phyloP scores from a whole-genome alignment of 2,113 vertebrate genomes.

The Talpa occidentalis region DNA sequence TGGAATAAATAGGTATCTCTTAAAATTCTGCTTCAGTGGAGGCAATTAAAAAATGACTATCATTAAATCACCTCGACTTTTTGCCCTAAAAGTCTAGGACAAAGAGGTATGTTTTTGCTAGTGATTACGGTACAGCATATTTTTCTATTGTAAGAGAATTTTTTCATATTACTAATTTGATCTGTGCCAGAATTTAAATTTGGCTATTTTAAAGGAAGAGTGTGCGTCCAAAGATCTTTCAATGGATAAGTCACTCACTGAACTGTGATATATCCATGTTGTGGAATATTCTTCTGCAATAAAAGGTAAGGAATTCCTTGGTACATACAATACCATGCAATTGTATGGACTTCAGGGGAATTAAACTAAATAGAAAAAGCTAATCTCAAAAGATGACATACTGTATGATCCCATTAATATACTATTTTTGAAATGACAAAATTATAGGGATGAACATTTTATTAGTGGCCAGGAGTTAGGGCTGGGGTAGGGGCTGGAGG shows the following conservation, averaged over 20 bases:
- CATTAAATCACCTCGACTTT: background rate
- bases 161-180: background rate
- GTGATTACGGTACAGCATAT: background rate
- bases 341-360: background rate
- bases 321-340: background rate
- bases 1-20: background rate
- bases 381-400: background rate
- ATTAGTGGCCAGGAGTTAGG: background rate
- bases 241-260: background rate
- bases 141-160: background rate
- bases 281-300: background rate
- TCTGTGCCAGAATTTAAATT: constrained; percentile 42
- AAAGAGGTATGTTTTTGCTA: background rate
- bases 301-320: background rate
- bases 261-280: background rate
- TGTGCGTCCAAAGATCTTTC: background rate
- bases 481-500: background rate
- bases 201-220: background rate
- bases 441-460: background rate
- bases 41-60: background rate
- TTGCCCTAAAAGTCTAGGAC: background rate
- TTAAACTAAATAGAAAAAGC: constrained; percentile 13
- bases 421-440: background rate
- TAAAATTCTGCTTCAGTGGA: background rate
- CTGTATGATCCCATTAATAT: background rate